A percentile compares a stretch with the other conserved stretches of the same genome.
Conservation (phyloP, 2,113 vertebrate genomes). For the Ochotona princeps region DNA sequence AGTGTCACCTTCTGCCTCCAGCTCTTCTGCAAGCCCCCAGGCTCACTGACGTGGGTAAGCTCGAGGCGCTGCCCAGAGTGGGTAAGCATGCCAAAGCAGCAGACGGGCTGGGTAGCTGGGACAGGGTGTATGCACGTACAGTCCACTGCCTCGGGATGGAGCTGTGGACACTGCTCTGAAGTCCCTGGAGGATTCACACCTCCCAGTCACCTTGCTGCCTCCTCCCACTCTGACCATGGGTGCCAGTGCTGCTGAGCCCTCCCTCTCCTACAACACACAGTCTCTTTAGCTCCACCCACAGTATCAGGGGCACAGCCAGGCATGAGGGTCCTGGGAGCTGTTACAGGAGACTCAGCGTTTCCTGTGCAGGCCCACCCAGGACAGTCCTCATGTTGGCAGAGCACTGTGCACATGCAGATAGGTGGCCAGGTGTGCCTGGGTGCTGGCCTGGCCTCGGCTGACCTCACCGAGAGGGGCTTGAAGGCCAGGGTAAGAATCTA, state of each 20-base stretch:
- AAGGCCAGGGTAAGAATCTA: not conserved
- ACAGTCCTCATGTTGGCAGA: not conserved
- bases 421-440: accelerated
- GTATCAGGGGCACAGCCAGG: not conserved
- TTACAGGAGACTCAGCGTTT: not conserved
- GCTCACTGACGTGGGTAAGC: not conserved
- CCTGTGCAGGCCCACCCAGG: not conserved
- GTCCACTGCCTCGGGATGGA: not conserved
- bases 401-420: not conserved
- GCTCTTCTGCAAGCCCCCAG: not conserved
- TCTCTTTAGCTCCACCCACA: not conserved
- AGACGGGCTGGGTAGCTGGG: no score
- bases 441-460: no score
- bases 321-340: not conserved
- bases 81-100: not conserved
- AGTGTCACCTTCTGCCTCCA: not conserved
- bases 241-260: constrained; percentile 56
- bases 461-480: no score
- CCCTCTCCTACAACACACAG: not conserved
- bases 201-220: no score
- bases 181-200: no score
- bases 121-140: accelerated
- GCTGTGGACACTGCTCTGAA: not conserved
- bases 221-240: not conserved
- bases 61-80: not conserved